These are phyloP conservation scores for Apteryx owenii DNA, from an alignment of 2,113 vertebrate species.

Conservation along the genomic window DNA sequence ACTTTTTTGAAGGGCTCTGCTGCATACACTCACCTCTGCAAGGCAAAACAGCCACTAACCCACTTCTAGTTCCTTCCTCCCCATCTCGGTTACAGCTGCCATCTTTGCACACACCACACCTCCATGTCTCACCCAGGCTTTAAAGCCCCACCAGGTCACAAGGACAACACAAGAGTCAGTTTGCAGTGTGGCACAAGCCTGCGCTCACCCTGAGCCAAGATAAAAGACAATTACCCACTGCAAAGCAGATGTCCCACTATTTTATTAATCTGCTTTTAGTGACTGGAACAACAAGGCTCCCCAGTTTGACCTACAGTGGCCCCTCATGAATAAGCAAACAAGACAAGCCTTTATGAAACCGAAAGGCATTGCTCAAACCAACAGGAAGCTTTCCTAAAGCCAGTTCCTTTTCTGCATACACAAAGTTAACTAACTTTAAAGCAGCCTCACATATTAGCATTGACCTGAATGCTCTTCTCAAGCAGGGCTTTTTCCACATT, in stretches of 20 bases:
- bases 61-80: neutral
- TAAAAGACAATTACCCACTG: rapidly evolving
- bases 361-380: neutral
- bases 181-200: rapidly evolving
- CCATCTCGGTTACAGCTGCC: neutral
- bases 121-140: neutral
- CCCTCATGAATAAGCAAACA: neutral
- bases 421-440: neutral
- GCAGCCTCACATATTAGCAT: rapidly evolving
- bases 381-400: neutral
- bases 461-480: neutral
- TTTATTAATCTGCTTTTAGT: rapidly evolving
- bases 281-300: neutral
- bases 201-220: rapidly evolving
- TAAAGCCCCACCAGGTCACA: neutral
- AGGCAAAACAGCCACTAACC: neutral
- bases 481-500: rapidly evolving
- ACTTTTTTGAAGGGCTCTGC: neutral
- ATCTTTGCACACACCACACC: neutral
- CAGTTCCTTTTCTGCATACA: neutral
- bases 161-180: rapidly evolving
- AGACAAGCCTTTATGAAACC: neutral
- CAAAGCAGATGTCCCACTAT: rapidly evolving
- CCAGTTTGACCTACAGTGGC: neutral
- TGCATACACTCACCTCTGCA: rapidly evolving